A percentile compares a stretch with the other conserved stretches of the same genome.
Conservation (phyloP, 1,140 invertebrate species). For the roundworm (Caenorhabditis elegans) region WBcel235 BX284605.5:1281001-1281500, state of each 20-base stretch:
- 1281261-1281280: neutral
- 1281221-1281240: constrained; percentile 14
- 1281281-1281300: neutral
- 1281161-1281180: constrained; percentile 3
- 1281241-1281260: constrained; percentile 10
- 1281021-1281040: constrained; percentile 6
- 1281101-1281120: neutral
- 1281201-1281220: constrained; percentile 23
- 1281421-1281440: no score
- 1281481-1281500: no score
- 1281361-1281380: neutral
- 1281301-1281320: neutral
- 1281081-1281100: neutral
- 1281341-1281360: constrained; percentile 22
- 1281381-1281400: constrained; percentile 3
- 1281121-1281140: neutral
- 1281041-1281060: constrained; percentile 20
- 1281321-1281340: neutral
- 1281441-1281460: no score
- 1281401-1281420: neutral
- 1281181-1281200: constrained; percentile 30
- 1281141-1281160: neutral
- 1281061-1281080: neutral
- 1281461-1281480: no score
- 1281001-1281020: constrained; percentile 16